Percentiles rank a stretch among this genome's conserved stretches.
Conservation (phyloP, 2,797 vertebrate species). For the Scolopax rusticola region DNA sequence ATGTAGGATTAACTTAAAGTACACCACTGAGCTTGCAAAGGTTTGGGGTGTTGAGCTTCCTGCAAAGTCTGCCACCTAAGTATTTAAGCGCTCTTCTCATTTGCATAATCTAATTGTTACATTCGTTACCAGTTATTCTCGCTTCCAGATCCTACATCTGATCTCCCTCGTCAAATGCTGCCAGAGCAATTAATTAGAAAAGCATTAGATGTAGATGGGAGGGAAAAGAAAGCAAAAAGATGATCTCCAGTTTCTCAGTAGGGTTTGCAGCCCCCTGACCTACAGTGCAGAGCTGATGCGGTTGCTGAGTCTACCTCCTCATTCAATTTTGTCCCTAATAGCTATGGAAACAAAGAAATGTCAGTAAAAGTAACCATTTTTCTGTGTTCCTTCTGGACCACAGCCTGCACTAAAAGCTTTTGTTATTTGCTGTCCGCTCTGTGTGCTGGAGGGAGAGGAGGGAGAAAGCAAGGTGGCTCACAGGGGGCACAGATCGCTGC, state of each 20-base stretch:
- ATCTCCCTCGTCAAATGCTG: background rate
- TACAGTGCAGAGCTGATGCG: background rate
- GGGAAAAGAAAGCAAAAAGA: background rate
- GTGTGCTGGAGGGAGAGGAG: background rate
- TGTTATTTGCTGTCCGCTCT: background rate
- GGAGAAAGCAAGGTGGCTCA: background rate
- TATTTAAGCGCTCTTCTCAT: constrained; percentile 21
- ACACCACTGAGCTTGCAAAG: background rate
- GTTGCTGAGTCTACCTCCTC: background rate
- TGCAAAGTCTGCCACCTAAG: background rate
- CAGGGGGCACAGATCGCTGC: background rate
- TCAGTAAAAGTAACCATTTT: background rate
- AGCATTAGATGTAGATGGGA: background rate
- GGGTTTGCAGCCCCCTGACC: background rate
- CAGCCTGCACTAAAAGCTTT: background rate
- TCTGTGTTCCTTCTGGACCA: background rate
- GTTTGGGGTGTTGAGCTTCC: background rate
- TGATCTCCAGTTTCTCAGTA: background rate
- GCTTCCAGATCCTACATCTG: constrained; percentile 1
- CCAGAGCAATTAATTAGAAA: background rate
- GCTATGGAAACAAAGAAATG: background rate
- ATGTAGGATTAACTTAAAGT: background rate
- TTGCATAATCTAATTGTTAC: constrained; percentile 43
- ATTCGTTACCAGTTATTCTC: constrained; percentile 24
- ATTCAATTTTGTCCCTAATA: background rate